Evolutionary conservation across 2,113 vertebrate species (phyloP), one percentile per base, ranked within the genome.

Genomic region (Vidua macroura): DNA sequence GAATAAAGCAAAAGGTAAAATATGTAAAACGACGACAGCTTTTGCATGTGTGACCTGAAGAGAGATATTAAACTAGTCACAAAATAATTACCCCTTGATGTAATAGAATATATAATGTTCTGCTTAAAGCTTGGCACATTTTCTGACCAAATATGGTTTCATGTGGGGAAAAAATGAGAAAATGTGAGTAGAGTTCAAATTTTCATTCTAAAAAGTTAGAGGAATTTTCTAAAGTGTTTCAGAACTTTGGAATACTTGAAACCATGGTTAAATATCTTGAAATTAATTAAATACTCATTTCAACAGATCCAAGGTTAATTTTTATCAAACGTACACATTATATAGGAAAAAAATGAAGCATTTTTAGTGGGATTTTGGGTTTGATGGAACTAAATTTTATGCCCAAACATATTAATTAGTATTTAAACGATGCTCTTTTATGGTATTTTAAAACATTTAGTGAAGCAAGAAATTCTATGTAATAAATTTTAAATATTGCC

Each of bases 1-100:
- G 44, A 93, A 88, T 88, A 95, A 92, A 91, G 60, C 44, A 86
- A 92, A 86, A 86, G 44, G 17, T 62, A 86, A 75, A 90, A 78
- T 60, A 52, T 70, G 39, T 48, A 55, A 49, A 83, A 87, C 3
- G 18, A 49, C 3, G 5, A 35, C 25, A 86, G 13, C 41, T 33
- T 93, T 94, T 81, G 43, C 59, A 46, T 83, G 39, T 75, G 59
- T 86, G 76, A 89, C 24, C 53, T 53, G n/a, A 94, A 74, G 44
- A 52, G 64, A 91, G 49, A 80, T 46, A 72, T 11, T 31, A 70
- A 93, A 58, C 30, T 63, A 75, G 51, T 80, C 25, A 84, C 31
- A 83, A 90, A 92, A 87, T 83, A 75, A 92, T 91, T 91, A 56
- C 6, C 1, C 51, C 44, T 88, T 49, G 44, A 44, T 59, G 63